Evolutionary conservation across 2,888 invertebrate genomes (phyloP).

Genomic region (Meteorus cinctellus): DNA sequence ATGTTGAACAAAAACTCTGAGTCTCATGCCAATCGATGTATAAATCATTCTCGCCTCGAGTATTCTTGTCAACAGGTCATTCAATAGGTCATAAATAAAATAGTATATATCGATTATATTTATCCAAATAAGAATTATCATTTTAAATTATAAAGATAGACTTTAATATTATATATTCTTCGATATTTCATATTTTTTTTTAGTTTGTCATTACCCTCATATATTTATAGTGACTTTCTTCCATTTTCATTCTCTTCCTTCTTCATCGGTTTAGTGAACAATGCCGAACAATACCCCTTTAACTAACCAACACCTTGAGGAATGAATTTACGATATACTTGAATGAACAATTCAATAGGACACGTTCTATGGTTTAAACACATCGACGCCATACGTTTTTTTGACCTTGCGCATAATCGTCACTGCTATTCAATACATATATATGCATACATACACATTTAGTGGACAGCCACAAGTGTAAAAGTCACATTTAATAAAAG

Average conservation of each 20-base stretch:
- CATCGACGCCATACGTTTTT: constrained; percentile 42
- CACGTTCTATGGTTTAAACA: constrained; percentile 21
- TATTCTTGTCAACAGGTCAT: constrained; percentile 20
- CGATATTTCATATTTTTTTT: not conserved
- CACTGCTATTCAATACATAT: constrained; percentile 38
- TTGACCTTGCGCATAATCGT: constrained; percentile 55
- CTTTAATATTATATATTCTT: not conserved
- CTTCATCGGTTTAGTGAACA: constrained; percentile 14
- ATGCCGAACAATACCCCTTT: constrained; percentile 8
- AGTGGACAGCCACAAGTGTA: constrained; percentile 17
- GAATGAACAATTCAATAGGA: constrained; percentile 34
- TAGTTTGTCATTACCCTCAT: not conserved
- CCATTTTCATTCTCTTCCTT: not conserved
- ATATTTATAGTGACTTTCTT: not conserved
- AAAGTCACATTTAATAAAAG: constrained; percentile 20
- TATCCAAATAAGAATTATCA: not conserved
- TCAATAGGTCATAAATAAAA: constrained; percentile 3
- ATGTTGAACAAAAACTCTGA: not conserved
- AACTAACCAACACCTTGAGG: constrained; percentile 18
- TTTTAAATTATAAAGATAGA: not conserved
- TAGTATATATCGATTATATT: not conserved
- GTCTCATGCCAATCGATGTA: constrained; percentile 13
- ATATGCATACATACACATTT: constrained; percentile 30
- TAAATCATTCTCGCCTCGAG: not conserved
- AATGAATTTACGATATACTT: constrained; percentile 30